Conservation (phyloP, 2,113 vertebrate genomes). For the Corythornis vintsioides region DNA sequence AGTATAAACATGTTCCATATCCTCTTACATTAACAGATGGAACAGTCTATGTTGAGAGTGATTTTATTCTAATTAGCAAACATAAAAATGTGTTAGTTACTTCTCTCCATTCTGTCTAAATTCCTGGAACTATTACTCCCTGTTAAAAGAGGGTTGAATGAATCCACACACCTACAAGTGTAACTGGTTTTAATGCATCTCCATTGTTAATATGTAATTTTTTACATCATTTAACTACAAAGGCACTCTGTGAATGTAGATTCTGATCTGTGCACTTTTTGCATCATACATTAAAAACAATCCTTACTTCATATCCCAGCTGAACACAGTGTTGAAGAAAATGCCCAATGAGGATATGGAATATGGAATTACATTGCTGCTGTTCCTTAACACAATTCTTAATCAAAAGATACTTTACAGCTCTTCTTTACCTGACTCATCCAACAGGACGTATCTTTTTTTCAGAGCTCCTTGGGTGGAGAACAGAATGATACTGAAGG, state of each 20-base stretch:
- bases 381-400: slow-evolving; percentile 81
- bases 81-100: not conserved
- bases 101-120: not conserved
- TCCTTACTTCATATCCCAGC: not conserved
- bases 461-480: slow-evolving; percentile 35
- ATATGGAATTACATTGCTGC: slow-evolving; percentile 58
- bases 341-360: slow-evolving; percentile 6
- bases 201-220: not conserved
- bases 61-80: not conserved
- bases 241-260: not conserved
- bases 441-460: slow-evolving; percentile 89
- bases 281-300: not conserved
- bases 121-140: not conserved
- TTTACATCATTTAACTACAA: not conserved
- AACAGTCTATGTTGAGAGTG: not conserved
- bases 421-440: slow-evolving; percentile 75
- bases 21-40: slow-evolving; percentile 69
- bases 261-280: not conserved
- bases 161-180: not conserved
- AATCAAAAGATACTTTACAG: slow-evolving; percentile 74
- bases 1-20: slow-evolving; percentile 86
- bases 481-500: not conserved
- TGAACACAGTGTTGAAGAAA: slow-evolving; percentile 26
- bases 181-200: not conserved
- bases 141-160: not conserved